Evolutionary conservation across 1,140 invertebrate species (phyloP).

Genomic region (Lordiphosa collinella): DNA sequence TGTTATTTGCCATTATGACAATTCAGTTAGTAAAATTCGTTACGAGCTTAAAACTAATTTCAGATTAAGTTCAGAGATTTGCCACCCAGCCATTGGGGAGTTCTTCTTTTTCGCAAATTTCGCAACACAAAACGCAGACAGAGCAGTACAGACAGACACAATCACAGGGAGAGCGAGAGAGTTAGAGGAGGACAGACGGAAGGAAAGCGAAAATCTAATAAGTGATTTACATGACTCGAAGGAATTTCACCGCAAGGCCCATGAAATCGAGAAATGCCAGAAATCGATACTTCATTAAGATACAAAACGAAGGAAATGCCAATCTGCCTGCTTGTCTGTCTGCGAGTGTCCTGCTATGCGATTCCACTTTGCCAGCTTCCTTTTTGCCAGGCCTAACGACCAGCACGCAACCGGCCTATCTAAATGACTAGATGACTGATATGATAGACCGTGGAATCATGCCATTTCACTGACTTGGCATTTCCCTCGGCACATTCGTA

Average conservation of each 20-base stretch:
- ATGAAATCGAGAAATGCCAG: slow-evolving; percentile 60
- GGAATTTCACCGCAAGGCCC: slow-evolving; percentile 63
- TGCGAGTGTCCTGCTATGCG: not conserved
- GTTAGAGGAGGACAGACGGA: not conserved
- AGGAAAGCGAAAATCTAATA: slow-evolving; percentile 60
- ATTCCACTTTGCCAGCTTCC: not conserved
- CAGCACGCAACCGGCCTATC: slow-evolving; percentile 53
- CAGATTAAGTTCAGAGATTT: slow-evolving; percentile 69
- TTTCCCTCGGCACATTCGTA: too few species aligned
- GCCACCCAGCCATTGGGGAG: slow-evolving; percentile 14
- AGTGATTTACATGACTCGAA: slow-evolving; percentile 77
- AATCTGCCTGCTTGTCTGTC: slow-evolving; percentile 17
- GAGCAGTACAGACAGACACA: not conserved
- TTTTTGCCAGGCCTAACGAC: slow-evolving; percentile 42
- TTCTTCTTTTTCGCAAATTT: slow-evolving; percentile 16
- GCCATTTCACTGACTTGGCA: too few species aligned
- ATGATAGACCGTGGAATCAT: slow-evolving; percentile 36
- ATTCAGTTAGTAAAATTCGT: slow-evolving; percentile 74
- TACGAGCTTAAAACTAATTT: slow-evolving; percentile 77
- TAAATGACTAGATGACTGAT: slow-evolving; percentile 66
- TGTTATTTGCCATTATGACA: slow-evolving; percentile 78
- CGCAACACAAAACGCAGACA: slow-evolving; percentile 16
- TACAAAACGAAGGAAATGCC: slow-evolving; percentile 38
- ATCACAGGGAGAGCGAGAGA: slow-evolving; percentile 1
- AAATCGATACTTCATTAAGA: slow-evolving; percentile 78